phyloP scores from a whole-genome alignment of 30 jellyfish, hydroid and myxozoan species.

The Rhopilema esculentum region DNA sequence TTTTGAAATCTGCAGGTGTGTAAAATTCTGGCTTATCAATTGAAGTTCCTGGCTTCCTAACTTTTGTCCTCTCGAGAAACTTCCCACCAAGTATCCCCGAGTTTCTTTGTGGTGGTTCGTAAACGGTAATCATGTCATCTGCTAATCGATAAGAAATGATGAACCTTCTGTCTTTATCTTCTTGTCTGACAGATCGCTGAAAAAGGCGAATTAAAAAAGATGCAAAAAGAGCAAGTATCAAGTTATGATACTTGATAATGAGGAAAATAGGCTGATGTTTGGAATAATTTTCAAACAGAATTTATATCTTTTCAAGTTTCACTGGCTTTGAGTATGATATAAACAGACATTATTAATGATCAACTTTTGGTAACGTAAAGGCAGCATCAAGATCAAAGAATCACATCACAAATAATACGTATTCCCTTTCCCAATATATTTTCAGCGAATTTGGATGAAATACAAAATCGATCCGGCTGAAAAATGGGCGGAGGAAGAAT shows the following conservation, averaged over 20 bases:
- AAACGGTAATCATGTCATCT: conserved; percentile 94
- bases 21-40: conserved; percentile 93
- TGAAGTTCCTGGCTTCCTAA: conserved; percentile 90
- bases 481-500: no score
- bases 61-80: conserved; percentile 96
- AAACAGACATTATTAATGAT: no score
- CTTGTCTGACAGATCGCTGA: conserved; percentile 88
- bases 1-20: conserved; percentile 95
- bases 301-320: no score
- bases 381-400: no score
- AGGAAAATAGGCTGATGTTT: background rate
- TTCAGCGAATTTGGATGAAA: no score
- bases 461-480: no score
- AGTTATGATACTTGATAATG: background rate
- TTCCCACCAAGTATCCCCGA: conserved; percentile 97
- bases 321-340: no score
- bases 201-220: background rate
- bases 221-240: background rate
- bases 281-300: no score
- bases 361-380: no score
- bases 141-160: conserved; percentile 91
- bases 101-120: conserved; percentile 95
- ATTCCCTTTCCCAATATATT: no score
- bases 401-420: no score
- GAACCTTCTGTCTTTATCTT: conserved; percentile 88